Base-by-base conservation (phyloP, 2,113 vertebrate species). In the Podilymbus podiceps region DNA sequence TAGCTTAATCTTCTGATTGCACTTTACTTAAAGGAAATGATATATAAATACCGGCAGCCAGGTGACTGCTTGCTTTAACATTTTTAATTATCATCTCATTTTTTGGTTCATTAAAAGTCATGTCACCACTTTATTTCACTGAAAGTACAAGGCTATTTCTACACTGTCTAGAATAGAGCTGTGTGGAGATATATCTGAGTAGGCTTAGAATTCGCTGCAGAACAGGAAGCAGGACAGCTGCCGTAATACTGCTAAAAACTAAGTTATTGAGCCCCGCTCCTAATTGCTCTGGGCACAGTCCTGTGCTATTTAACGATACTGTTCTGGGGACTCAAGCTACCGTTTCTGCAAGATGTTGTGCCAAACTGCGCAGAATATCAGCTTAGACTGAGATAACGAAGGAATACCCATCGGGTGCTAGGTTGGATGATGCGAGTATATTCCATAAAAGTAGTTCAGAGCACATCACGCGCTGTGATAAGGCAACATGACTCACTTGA, bases 401-500 rank as follows among this genome's bases (percentile, higher is more conserved):
- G 60, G 42, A 47, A 62, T 9, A 27, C 6, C 22, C 30, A 23
- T 22, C 24, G 20, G 42, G 35, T 44, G 75, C n/a, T 53, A 56
- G 14, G 47, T 6, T 53, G 42, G 33, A 50, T 35, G 38, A 16
- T 24, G 30, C 42, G 38, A 47, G 30, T 7, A 35, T 15, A 10
- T n/a, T 44, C 47, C 28, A 27, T 18, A 42, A 14, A 38, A 58
- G 49, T 12, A 77, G 44, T 13, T 40, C 46, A 38, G 53, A 73
- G 50, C 6, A 35, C 35, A 56, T 17, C 11, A 8, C 33, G 12
- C 19, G 11, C 22, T 73, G 60, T 33, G 44, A 33, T 0, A 0
- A 58, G 76, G 58, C 5, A 4, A 4, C 4, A 4, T 11, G 7
- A 95, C 98, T 98, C 95, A 99, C 99, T 96, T 98, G 82, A 99